These are phyloP conservation scores for Myiopsitta monachus DNA, from an alignment of 2,113 vertebrate genomes.

Conservation along the genomic window DNA sequence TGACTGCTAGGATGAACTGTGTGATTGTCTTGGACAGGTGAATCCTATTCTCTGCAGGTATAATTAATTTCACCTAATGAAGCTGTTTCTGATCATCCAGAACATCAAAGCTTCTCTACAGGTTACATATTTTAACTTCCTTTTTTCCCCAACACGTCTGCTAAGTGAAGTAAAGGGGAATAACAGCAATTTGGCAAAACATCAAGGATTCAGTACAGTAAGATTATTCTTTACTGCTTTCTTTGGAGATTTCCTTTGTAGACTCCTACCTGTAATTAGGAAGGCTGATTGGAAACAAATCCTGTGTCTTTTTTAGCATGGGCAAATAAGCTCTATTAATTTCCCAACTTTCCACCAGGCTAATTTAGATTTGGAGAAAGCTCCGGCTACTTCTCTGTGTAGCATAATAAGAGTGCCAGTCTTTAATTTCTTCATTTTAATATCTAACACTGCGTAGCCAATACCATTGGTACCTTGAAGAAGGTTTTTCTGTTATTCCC, in stretches of 20 bases:
- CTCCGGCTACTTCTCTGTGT: neutral
- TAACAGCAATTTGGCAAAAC: neutral
- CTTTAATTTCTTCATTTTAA: neutral
- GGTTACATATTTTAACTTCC: neutral
- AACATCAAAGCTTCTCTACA: neutral
- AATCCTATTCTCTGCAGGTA: neutral
- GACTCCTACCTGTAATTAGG: neutral
- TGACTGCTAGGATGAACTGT: neutral
- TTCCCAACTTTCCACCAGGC: neutral
- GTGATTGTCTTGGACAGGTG: neutral
- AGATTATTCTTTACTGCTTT: neutral
- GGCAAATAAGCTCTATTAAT: neutral
- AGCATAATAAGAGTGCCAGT: neutral
- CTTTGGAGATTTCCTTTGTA: neutral
- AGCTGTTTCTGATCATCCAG: neutral
- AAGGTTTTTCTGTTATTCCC: neutral
- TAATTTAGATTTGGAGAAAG: neutral
- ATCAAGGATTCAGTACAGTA: neutral
- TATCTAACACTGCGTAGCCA: neutral
- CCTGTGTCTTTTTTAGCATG: neutral
- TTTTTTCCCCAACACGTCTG: neutral
- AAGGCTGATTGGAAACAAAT: neutral
- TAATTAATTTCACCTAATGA: neutral
- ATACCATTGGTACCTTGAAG: neutral
- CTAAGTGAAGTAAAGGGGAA: neutral